phyloP scores from a whole-genome alignment of 2,797 vertebrate genomes.

The Acipenser ruthenus region DNA sequence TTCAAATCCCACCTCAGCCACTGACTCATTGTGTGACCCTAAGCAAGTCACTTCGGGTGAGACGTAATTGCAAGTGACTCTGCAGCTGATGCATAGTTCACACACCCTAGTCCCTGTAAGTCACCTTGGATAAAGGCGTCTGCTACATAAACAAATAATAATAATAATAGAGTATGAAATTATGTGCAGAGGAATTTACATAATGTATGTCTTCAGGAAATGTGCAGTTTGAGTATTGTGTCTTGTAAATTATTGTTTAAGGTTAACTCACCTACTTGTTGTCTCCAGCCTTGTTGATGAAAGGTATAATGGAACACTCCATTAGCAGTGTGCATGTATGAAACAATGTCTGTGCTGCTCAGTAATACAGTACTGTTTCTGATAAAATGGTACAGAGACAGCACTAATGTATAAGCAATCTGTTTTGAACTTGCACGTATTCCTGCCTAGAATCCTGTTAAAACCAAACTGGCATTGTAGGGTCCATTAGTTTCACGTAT shows the following conservation, averaged over 20 bases:
- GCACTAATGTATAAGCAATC: background rate
- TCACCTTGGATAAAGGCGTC: too few species aligned
- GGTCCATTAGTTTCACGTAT: slow-evolving; percentile 42
- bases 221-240: slow-evolving; percentile 9
- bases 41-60: too few species aligned
- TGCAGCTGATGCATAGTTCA: too few species aligned
- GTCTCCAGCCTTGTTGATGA: slow-evolving; percentile 19
- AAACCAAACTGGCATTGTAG: slow-evolving; percentile 39
- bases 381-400: background rate
- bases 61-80: too few species aligned
- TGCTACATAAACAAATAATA: too few species aligned
- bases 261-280: slow-evolving; percentile 7
- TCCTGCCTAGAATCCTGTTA: slow-evolving; percentile 31
- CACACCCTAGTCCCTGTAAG: too few species aligned
- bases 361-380: background rate
- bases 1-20: too few species aligned
- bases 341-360: background rate
- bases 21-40: too few species aligned
- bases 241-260: slow-evolving; percentile 10
- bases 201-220: slow-evolving; percentile 24
- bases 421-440: background rate
- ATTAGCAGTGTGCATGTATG: background rate
- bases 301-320: slow-evolving; percentile 4
- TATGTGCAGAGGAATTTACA: slow-evolving; percentile 13
- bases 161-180: slow-evolving; percentile 12